Base-by-base conservation (phyloP, 2,888 invertebrate species). In the Protonemura montana region DNA sequence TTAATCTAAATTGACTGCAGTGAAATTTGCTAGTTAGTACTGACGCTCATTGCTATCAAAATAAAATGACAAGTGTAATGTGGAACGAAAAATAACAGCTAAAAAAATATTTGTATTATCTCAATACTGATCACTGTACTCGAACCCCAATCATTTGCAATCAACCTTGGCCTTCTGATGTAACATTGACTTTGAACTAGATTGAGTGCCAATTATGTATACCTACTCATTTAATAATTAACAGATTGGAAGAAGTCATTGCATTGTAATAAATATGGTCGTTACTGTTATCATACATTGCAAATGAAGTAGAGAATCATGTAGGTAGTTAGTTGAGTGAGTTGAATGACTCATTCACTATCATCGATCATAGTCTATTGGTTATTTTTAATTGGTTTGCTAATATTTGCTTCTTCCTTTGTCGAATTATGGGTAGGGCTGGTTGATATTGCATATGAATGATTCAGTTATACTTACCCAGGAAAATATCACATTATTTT, bases 271-370 rank as follows among this genome's bases (percentile, higher is more conserved):
- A 21, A 3, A 59, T 59, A 13, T 41, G 5, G 41, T 59, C 7
- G 59, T 59, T 21, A 59, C 21, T 59, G 59, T 59, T 59, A 59
- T 59, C 59, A 59, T 21, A 59, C 59, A 59, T 21, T 59, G 59
- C 13, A 59, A 59, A 21, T 59, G 59, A 59, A 59, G 59, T 59
- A 59, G 13, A 21, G 13, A 59, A 59, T 7, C 59, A n/a, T n/a
- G n/a, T n/a, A n/a, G n/a, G 27, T 25, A 78, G 25, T 78, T 27
- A 26, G 10, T 7, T 78, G 25, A 28, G 25, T 78, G 27, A n/a
- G 29, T 78, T 78, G 78, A 78, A 78, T 29, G 29, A 78, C 78
- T 78, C 29, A 78, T 25, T 78, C 78, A 78, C 25, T 21, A 28
- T 28, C 29, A 28, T 78, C n/a, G 78, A 28, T 25, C 29, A 78